phyloP scores from a whole-genome alignment of 2,113 vertebrate genomes.

The Chaetodon auriga region DNA sequence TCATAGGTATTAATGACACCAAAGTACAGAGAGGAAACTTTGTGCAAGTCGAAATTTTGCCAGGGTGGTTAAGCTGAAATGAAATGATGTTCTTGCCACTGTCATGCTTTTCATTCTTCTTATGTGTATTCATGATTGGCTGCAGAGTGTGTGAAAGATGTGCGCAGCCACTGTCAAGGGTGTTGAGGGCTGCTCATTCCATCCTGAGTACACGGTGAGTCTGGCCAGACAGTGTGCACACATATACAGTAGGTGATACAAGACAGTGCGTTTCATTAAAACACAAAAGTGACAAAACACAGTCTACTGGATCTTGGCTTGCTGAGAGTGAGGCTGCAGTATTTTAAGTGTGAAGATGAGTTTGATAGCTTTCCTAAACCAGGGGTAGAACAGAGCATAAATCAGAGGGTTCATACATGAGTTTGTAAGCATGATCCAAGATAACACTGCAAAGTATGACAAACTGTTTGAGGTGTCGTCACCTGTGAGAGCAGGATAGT shows the following conservation, averaged over 20 bases:
- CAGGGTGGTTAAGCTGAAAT: no score
- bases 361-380: conserved; percentile 68
- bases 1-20: no score
- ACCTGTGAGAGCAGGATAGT: conserved; percentile 41
- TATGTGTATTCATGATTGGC: no score
- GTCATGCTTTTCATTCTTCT: no score
- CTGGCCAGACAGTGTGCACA: neutral
- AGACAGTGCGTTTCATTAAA: no score
- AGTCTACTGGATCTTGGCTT: conserved; percentile 16
- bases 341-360: conserved; percentile 69
- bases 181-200: no score
- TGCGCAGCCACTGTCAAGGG: no score
- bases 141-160: no score
- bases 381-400: conserved; percentile 69
- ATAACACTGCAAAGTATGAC: conserved; percentile 18
- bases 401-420: conserved; percentile 68
- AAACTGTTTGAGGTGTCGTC: conserved; percentile 6
- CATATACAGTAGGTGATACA: neutral
- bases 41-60: no score
- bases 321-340: neutral
- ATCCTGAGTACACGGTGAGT: neutral
- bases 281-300: neutral
- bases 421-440: conserved; percentile 53
- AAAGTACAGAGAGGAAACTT: no score
- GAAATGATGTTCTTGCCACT: no score